Percentiles rank a stretch among this genome's conserved stretches.
These are phyloP conservation scores for Phasia obesa DNA, from an alignment of 2,888 invertebrate genomes.

Conservation along the genomic window DNA sequence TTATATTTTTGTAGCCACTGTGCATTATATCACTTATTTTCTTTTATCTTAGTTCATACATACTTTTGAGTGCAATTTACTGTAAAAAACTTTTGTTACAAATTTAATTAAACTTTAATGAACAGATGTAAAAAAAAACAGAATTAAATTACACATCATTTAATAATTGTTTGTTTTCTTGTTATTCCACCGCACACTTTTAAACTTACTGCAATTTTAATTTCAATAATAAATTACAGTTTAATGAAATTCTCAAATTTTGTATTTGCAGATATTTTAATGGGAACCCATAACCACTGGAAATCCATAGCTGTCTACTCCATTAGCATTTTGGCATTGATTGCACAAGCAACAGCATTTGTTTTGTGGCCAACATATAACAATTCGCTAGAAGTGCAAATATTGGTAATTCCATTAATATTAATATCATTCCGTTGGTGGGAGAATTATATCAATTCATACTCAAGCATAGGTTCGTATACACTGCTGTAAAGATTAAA, in stretches of 20 bases:
- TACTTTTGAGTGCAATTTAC: no score
- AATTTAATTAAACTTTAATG: not conserved
- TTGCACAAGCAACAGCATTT: constrained; percentile 87
- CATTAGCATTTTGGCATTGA: constrained; percentile 83
- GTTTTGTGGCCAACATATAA: constrained; percentile 87
- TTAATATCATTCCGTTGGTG: constrained; percentile 92
- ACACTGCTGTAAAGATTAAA: not conserved
- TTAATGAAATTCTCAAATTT: constrained; percentile 16
- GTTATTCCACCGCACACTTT: not conserved
- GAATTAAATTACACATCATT: not conserved
- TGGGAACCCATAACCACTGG: constrained; percentile 75
- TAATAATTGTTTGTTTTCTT: not conserved
- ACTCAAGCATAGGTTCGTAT: constrained; percentile 75
- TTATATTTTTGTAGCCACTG: no score
- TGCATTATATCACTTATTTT: no score
- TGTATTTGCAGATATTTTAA: constrained; percentile 76
- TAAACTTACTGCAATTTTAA: not conserved
- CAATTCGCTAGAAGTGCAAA: constrained; percentile 84
- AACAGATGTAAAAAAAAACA: not conserved
- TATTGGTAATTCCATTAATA: constrained; percentile 85
- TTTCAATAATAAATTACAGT: not conserved
- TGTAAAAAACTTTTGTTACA: not conserved
- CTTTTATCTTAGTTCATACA: not conserved
- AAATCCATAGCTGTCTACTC: constrained; percentile 74
- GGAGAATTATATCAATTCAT: constrained; percentile 88